Percentiles rank a stretch among this genome's conserved stretches.
Conservation (phyloP, 2,113 vertebrate genomes). For the Nettapus auritus region DNA sequence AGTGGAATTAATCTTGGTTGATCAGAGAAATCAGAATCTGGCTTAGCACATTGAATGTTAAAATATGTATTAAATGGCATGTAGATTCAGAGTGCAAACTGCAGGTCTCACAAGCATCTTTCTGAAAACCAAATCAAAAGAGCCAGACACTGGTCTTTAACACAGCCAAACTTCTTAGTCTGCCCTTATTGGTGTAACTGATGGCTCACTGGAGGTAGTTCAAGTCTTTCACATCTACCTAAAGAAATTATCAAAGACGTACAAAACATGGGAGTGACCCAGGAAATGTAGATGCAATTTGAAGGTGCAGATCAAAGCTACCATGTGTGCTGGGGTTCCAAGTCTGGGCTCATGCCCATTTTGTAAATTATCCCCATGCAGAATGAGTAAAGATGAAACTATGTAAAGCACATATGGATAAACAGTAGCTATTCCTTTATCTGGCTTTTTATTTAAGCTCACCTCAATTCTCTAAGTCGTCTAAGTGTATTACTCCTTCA, state of each 20-base stretch:
- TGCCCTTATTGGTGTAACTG: background rate
- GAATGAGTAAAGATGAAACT: background rate
- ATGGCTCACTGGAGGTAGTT: background rate
- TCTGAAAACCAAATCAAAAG: background rate
- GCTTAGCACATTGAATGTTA: background rate
- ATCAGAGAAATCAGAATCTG: background rate
- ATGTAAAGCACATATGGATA: background rate
- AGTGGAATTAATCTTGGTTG: background rate
- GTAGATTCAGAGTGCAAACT: background rate
- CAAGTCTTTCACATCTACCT: background rate
- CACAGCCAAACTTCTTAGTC: background rate
- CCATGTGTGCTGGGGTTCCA: background rate
- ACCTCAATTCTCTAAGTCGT: background rate
- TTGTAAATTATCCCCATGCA: background rate
- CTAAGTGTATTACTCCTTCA: background rate
- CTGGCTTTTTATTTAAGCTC: background rate
- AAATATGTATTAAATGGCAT: background rate
- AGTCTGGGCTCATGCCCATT: background rate
- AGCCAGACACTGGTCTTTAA: background rate
- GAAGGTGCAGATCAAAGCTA: background rate
- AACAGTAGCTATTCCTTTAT: background rate
- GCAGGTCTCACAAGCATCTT: background rate
- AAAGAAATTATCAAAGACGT: background rate
- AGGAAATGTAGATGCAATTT: background rate
- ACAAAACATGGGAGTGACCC: background rate